Percentiles rank a stretch among this genome's conserved stretches.
Evolutionary conservation across 35 echinoderm and acorn worm genomes (phyloP).

Genomic region (Patiria miniata): DNA sequence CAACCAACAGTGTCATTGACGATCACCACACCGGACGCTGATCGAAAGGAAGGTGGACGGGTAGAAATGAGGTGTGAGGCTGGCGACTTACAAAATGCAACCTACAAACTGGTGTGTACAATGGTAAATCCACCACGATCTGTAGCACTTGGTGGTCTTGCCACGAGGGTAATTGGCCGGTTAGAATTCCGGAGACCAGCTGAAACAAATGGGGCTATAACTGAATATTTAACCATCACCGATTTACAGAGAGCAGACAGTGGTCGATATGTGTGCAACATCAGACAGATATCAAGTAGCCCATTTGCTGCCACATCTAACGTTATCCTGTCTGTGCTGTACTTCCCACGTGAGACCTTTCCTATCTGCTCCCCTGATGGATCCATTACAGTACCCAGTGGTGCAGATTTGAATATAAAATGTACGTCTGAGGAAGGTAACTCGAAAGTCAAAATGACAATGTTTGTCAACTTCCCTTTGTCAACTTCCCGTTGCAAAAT

Average conservation of each 20-base stretch:
- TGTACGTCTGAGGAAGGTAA: too few relatives aligned
- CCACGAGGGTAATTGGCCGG: not conserved
- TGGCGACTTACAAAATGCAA: too few relatives aligned
- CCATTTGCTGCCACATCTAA: not conserved
- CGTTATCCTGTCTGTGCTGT: not conserved
- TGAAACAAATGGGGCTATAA: not conserved
- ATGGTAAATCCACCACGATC: not conserved
- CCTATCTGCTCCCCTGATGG: not conserved
- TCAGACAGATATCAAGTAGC: too few relatives aligned
- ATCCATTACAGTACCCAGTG: too few relatives aligned
- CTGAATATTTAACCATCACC: not conserved
- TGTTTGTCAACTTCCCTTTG: too few relatives aligned
- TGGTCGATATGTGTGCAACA: not conserved
- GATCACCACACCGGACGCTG: not conserved
- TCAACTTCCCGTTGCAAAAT: too few relatives aligned
- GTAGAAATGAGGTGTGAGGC: not conserved
- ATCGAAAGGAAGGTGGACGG: not conserved
- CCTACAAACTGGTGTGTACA: not conserved
- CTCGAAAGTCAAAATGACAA: too few relatives aligned
- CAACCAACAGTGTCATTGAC: not conserved
- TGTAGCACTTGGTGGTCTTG: not conserved
- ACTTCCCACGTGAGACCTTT: not conserved
- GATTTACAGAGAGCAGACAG: not conserved
- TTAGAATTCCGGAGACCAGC: not conserved
- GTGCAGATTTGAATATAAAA: too few relatives aligned